A percentile compares a stretch with the other conserved stretches of the same genome.
Conservation (phyloP, 2,888 invertebrate species). For the Catocala sponsa region DNA sequence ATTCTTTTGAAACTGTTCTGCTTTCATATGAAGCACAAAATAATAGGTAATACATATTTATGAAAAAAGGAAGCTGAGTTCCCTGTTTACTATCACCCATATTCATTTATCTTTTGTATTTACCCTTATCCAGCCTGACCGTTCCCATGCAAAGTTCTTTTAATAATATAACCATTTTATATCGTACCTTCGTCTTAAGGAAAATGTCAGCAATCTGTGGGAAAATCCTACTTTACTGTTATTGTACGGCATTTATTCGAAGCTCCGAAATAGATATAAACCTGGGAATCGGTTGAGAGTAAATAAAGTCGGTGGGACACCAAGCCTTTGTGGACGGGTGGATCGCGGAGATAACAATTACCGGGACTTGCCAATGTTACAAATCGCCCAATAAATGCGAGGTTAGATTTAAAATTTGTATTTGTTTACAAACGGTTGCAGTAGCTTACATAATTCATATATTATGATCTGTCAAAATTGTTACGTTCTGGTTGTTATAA, state of each 20-base stretch:
- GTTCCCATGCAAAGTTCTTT: constrained; percentile 77
- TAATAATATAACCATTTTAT: constrained; percentile 79
- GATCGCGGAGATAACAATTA: constrained; percentile 79
- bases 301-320: constrained; percentile 74
- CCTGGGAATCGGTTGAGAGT: constrained; percentile 77
- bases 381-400: constrained; percentile 61
- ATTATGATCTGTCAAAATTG: too few relatives aligned
- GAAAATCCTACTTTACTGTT: constrained; percentile 84
- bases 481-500: too few relatives aligned
- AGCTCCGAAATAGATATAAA: constrained; percentile 78
- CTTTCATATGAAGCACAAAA: constrained; percentile 14
- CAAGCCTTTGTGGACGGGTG: constrained; percentile 64
- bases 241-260: constrained; percentile 81
- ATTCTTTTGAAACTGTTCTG: constrained; percentile 4
- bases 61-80: constrained; percentile 30
- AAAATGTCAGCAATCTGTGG: constrained; percentile 83
- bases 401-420: constrained; percentile 43
- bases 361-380: constrained; percentile 67
- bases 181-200: constrained; percentile 74
- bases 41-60: constrained; percentile 28
- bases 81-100: constrained; percentile 40
- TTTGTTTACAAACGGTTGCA: constrained; percentile 12
- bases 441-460: too few relatives aligned
- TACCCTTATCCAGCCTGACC: constrained; percentile 56
- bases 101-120: constrained; percentile 53